Evolutionary conservation across 23 tunicate genomes (phyloP).

Genomic region (Halocynthia aurantium): DNA sequence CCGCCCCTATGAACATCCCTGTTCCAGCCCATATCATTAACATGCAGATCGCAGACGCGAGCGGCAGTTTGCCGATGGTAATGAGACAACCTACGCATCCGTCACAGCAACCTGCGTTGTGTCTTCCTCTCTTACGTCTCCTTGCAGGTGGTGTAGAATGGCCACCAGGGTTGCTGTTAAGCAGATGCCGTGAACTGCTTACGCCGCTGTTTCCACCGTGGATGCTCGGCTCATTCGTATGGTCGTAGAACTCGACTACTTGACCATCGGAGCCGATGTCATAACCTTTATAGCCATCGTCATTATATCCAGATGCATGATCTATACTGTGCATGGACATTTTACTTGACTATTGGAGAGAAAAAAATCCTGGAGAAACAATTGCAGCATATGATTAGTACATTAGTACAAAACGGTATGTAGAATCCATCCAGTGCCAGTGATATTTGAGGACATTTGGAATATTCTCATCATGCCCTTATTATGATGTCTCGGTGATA

Average conservation of each 20-base stretch:
- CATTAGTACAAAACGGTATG: too few species aligned
- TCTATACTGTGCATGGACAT: conserved; percentile 89
- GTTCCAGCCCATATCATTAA: conserved; percentile 49
- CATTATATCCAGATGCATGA: conserved; percentile 33
- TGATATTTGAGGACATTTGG: too few species aligned
- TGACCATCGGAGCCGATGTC: conserved; percentile 65
- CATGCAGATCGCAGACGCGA: conserved; percentile 56
- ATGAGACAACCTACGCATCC: conserved; percentile 69
- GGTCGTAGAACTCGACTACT: conserved; percentile 94
- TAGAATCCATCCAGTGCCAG: too few species aligned
- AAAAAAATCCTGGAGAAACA: too few species aligned
- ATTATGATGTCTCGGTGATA: too few species aligned
- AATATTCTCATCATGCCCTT: too few species aligned
- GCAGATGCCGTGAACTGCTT: conserved; percentile 3
- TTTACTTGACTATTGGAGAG: not conserved
- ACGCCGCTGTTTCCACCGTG: conserved; percentile 36
- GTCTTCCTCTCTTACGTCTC: not conserved
- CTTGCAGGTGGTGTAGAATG: not conserved
- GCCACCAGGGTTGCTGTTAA: not conserved
- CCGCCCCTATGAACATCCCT: conserved; percentile 78
- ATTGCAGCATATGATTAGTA: too few species aligned
- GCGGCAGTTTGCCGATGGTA: conserved; percentile 68
- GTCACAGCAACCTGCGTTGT: conserved; percentile 71
- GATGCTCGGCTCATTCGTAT: conserved; percentile 26
- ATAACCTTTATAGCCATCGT: conserved; percentile 71